Conservation (phyloP, 1,140 invertebrate genomes). For the Drosophila auraria region DNA sequence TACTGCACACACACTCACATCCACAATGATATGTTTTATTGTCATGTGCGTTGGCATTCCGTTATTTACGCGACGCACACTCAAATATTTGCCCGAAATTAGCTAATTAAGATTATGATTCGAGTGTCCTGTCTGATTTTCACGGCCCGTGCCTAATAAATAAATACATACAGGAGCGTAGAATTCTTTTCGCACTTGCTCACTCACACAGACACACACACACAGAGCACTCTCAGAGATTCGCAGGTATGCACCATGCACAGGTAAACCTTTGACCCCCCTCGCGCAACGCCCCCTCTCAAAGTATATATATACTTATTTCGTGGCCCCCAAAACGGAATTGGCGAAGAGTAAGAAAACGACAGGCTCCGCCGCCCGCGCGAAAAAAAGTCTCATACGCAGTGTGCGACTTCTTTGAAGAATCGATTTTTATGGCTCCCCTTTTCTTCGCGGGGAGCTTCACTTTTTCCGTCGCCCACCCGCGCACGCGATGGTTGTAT, state of each 20-base stretch:
- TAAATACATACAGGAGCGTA: constrained; percentile 12
- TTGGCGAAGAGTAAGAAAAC: constrained; percentile 51
- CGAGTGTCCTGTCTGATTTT: constrained; percentile 59
- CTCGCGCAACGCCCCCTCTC: neutral
- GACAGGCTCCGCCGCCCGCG: constrained; percentile 72
- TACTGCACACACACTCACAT: constrained; percentile 25
- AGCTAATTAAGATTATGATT: constrained; percentile 65
- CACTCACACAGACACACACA: constrained; percentile 23
- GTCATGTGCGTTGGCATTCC: constrained; percentile 59
- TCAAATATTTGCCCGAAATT: constrained; percentile 67
- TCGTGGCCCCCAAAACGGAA: constrained; percentile 12
- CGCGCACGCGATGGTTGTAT: neutral
- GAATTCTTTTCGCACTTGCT: constrained; percentile 34
- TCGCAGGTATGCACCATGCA: constrained; percentile 25
- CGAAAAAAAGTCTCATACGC: constrained; percentile 58
- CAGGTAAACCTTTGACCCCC: constrained; percentile 31
- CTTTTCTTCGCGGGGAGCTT: constrained; percentile 53
- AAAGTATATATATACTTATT: constrained; percentile 26
- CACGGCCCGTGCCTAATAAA: constrained; percentile 49
- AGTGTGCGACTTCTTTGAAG: constrained; percentile 74
- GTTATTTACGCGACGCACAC: constrained; percentile 60
- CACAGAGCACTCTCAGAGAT: constrained; percentile 1
- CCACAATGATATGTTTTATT: constrained; percentile 35
- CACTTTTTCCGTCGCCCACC: constrained; percentile 18
- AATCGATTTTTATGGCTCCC: constrained; percentile 81